These are phyloP conservation scores for Melitaea athalia DNA, from an alignment of 2,888 invertebrate genomes.

Conservation along the genomic window DNA sequence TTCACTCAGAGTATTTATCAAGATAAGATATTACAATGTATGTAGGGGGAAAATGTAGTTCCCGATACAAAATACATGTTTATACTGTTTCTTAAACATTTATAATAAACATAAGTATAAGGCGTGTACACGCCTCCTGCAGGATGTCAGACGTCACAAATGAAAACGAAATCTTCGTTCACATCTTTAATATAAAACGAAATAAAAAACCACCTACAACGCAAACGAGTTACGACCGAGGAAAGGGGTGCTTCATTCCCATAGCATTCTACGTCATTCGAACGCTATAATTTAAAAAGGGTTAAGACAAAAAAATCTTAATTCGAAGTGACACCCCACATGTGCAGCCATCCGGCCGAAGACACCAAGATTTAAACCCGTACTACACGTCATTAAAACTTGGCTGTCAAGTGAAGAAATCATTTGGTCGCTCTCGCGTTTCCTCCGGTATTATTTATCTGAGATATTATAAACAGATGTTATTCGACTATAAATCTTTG, in stretches of 20 bases:
- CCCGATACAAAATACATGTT: not conserved
- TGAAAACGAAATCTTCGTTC: conserved; percentile 26
- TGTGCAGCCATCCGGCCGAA: conserved; percentile 56
- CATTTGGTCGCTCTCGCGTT: conserved; percentile 56
- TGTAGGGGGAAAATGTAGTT: conserved; percentile 7
- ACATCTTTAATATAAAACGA: conserved; percentile 28
- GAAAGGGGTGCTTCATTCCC: conserved; percentile 61
- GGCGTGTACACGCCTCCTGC: conserved; percentile 21
- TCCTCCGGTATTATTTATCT: conserved; percentile 67
- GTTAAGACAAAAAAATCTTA: conserved; percentile 70
- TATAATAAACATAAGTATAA: conserved; percentile 4
- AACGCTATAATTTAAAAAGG: conserved; percentile 74
- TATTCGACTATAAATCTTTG: conserved; percentile 69
- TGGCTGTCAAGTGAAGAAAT: conserved; percentile 68
- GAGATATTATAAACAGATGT: conserved; percentile 76
- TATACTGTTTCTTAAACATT: not conserved
- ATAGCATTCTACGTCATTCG: conserved; percentile 65
- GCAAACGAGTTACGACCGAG: conserved; percentile 18
- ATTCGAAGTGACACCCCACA: conserved; percentile 64
- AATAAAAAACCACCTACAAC: conserved; percentile 9
- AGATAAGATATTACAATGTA: not conserved
- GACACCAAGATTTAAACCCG: conserved; percentile 51
- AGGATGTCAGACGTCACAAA: conserved; percentile 24
- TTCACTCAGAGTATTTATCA: not conserved
- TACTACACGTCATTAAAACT: conserved; percentile 61